Base-by-base conservation (phyloP, 2,113 vertebrate genomes). In the Euleptes europaea region DNA sequence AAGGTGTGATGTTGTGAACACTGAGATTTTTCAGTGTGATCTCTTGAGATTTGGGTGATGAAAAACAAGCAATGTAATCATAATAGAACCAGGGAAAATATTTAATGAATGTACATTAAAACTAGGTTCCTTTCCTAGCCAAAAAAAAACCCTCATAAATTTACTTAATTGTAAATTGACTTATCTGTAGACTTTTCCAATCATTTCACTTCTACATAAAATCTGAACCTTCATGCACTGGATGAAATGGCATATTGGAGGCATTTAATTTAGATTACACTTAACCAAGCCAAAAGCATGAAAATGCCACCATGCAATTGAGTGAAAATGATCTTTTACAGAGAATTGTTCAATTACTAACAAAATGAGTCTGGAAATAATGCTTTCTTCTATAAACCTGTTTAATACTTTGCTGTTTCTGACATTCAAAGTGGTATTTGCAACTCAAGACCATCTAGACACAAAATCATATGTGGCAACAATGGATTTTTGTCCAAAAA, bases 291-390 rank as follows among this genome's bases (percentile, higher is more conserved):
- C 54, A 88, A 89, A 92, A 21, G 75, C 86, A 84, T 95, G 88
- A 95, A 95, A 89, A 89, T 94, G 89, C 89, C 92, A 90, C 11
- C 33, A 80, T 84, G 35, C 65, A 92, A 84, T 88, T 94, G 92
- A 92, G 74, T 80, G 86, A 94, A 92, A 93, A 94, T 93, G 95
- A 91, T 94, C 47, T 92, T 90, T 93, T 75, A 66, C 28, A 33
- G 49, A 76, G 54, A 94, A 88, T 83, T 87, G 82, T 90, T 93
- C 87, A 94, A 88, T 94, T 93, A 86, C 40, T 88, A 80, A 60
- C 66, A 76, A 87, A 94, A 93, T 84, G 82, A 92, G 77, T 85
- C 57, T 91, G 89, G 78, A 92, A 95, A 93, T 90, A 86, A 93
- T 93, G 10, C 90, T 94, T 89, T 90, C 12, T 88, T 90, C 88